Percentiles rank a stretch among this genome's conserved stretches.
Conservation (phyloP, 2,797 vertebrate species). For the Cheirogaleus major region DNA sequence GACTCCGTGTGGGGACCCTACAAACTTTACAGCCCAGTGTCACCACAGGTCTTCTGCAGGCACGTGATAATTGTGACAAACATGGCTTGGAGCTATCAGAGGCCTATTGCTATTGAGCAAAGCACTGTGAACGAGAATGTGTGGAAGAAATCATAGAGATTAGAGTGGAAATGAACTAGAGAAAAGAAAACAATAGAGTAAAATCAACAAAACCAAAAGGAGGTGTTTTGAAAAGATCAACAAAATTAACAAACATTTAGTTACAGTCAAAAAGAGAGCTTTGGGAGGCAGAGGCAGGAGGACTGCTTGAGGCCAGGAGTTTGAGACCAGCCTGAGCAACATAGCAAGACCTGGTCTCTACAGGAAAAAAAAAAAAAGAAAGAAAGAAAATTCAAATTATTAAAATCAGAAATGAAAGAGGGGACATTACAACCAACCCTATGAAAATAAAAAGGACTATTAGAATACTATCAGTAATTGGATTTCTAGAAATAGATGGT, state of each 20-base stretch:
- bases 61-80: fast-evolving
- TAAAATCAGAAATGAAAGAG: background rate
- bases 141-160: background rate
- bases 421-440: no score
- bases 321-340: background rate
- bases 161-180: background rate
- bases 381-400: background rate
- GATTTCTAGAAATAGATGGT: background rate
- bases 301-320: background rate
- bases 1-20: background rate
- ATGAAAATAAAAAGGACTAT: background rate
- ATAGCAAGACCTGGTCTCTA: background rate
- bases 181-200: background rate
- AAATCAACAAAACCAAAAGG: background rate
- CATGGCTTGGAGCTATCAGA: background rate
- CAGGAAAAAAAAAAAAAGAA: background rate
- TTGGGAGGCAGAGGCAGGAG: background rate
- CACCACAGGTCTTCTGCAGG: background rate
- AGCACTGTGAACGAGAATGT: background rate
- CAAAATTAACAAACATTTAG: background rate
- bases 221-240: background rate
- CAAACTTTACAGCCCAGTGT: background rate
- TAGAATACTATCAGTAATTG: background rate
- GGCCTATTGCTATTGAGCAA: background rate
- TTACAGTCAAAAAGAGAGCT: background rate